phyloP scores from a whole-genome alignment of 2,797 vertebrate species.

The Oceanodroma leucorhoa region DNA sequence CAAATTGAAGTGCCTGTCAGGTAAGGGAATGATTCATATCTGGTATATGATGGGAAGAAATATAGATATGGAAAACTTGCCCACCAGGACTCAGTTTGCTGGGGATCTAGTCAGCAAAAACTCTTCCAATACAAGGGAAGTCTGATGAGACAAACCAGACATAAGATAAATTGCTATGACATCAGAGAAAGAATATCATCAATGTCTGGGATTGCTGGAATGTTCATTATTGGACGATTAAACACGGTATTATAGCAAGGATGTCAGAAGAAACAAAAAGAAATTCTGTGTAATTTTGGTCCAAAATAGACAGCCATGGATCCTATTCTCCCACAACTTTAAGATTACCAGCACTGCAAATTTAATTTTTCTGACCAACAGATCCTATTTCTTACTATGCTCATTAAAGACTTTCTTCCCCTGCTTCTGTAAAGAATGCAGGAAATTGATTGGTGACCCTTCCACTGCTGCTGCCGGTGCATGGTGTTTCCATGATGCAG shows the following conservation, averaged over 20 bases:
- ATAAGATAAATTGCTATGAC: neutral
- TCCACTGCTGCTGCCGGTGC: neutral
- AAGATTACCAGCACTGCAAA: neutral
- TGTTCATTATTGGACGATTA: neutral
- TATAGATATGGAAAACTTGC: neutral
- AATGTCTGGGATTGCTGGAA: neutral
- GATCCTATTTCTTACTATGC: neutral
- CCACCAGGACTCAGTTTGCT: neutral
- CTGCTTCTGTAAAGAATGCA: neutral
- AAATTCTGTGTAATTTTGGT: neutral
- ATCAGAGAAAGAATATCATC: neutral
- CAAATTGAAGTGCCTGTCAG: neutral
- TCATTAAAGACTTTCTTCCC: neutral
- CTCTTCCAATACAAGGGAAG: neutral
- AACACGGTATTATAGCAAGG: neutral
- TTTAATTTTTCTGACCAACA: neutral
- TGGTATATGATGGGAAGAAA: neutral
- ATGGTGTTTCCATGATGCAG: fast-evolving
- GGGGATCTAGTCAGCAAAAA: neutral
- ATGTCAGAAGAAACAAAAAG: neutral
- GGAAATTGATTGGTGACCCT: neutral
- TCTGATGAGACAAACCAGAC: neutral
- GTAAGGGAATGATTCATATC: neutral
- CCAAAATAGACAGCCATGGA: neutral
- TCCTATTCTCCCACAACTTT: neutral